Evolutionary conservation across 2,113 vertebrate genomes (phyloP), one percentile per base, ranked within the genome.

Genomic region (Pimephales promelas): DNA sequence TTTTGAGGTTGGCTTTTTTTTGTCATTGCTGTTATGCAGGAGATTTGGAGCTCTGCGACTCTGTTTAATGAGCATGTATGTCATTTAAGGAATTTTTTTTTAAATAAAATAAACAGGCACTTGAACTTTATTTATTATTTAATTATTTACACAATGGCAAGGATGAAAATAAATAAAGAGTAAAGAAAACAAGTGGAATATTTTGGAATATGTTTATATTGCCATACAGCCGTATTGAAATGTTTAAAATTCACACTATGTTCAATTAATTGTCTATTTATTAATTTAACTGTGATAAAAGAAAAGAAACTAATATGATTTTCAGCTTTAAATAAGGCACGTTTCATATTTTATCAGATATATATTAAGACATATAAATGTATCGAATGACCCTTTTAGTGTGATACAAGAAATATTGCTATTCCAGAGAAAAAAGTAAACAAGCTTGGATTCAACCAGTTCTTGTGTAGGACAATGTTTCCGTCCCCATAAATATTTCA

Each of bases 401-500:
- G 7, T 18, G 22, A 74, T 52, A 28, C 43, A 74, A 28, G 16
- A 31, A 28, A 47, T 18, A 68, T 43, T 72, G 49, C 73, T 84
- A 81, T 87, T 83, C 57, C 85, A 84, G 87, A 72, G 82, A 87
- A 87, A 88, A n/a, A 10, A 85, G 70, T 56, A 89, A 89, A 89
- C 88, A 84, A 84, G 24, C 43, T 66, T 43, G 28, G n/a, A 82
- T 68, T 81, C 43, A 66, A 68, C 66, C 54, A 73, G 45, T 64
- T 79, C 75, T 61, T 78, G 20, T 73, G 82, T 36, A 40, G 31
- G 24, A 70, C 61, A 62, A 9, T 52, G 77, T 36, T 81, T 86
- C 36, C 66, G 28, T 45, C 83, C 5, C 49, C 57, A 88, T 90
- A 59, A 90, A 90, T 90, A 88, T 89, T 90, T 90, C 45, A 90